Conservation (phyloP, 2,113 vertebrate genomes). For the Cardinalis cardinalis region DNA sequence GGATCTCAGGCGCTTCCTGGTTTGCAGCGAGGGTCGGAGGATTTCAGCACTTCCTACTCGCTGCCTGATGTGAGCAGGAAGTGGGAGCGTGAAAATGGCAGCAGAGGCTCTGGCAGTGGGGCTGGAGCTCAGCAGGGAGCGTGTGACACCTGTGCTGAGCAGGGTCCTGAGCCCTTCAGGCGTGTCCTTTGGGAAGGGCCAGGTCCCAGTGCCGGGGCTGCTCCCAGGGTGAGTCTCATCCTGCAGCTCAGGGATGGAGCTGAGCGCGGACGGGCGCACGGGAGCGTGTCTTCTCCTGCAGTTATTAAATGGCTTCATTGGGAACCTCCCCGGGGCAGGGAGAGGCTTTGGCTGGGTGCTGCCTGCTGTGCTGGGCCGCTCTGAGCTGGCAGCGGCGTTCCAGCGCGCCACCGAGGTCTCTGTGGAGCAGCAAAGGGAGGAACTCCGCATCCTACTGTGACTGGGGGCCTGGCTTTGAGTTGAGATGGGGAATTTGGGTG, state of each 20-base stretch:
- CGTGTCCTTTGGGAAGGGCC: rapidly evolving
- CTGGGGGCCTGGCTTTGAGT: neutral
- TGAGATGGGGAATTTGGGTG: rapidly evolving
- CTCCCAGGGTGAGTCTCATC: rapidly evolving
- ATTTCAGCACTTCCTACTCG: conserved; percentile 35
- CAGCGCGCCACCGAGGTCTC: rapidly evolving
- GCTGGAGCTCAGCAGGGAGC: neutral
- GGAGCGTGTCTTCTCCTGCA: neutral
- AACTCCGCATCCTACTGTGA: rapidly evolving
- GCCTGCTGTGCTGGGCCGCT: neutral
- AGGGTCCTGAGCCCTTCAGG: neutral
- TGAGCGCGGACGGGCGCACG: rapidly evolving
- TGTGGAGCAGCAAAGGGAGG: neutral
- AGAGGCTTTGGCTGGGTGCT: neutral
- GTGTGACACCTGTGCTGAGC: neutral
- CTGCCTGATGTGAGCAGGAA: conserved; percentile 16
- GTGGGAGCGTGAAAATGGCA: neutral
- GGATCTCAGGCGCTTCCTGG: neutral
- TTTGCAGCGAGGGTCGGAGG: neutral
- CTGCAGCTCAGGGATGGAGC: neutral
- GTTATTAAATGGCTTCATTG: neutral
- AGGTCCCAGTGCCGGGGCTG: rapidly evolving
- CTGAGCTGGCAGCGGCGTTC: neutral
- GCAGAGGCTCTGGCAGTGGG: neutral
- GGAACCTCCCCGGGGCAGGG: neutral